Evolutionary conservation across 2,888 invertebrate genomes (phyloP).

Genomic region (Pristionchus maxplancki): DNA sequence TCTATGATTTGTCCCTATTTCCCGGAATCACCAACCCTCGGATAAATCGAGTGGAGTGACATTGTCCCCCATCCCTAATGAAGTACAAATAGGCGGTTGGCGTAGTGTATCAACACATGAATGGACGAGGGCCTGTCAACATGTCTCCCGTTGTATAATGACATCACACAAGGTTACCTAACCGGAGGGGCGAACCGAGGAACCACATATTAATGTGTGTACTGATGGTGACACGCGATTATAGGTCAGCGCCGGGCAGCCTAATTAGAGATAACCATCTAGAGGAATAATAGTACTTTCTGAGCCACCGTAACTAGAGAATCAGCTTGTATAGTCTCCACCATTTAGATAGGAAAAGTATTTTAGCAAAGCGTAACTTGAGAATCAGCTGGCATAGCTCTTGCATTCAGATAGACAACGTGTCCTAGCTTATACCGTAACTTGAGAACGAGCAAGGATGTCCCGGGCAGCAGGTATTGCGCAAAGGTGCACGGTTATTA

Average conservation of each 20-base stretch:
- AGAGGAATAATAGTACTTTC: no score
- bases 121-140: constrained; percentile 19
- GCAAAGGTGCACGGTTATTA: neutral
- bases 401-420: no score
- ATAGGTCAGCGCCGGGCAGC: constrained; percentile 7
- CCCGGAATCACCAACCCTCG: neutral
- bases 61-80: neutral
- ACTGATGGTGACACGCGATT: constrained; percentile 15
- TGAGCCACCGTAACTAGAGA: no score
- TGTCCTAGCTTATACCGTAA: no score
- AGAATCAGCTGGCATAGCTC: no score
- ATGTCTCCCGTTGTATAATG: constrained; percentile 21
- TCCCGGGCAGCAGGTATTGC: neutral
- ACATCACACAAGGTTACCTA: constrained; percentile 41
- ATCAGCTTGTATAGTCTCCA: no score
- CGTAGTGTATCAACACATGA: neutral
- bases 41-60: neutral
- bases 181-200: neutral
- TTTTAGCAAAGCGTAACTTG: no score
- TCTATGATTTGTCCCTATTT: neutral
- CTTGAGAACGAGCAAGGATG: neutral
- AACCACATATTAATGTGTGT: neutral
- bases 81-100: constrained; percentile 25
- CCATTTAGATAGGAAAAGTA: no score
- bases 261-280: constrained; percentile 40